Conservation (phyloP, 2,797 vertebrate genomes). For the Myiothlypis coronata region DNA sequence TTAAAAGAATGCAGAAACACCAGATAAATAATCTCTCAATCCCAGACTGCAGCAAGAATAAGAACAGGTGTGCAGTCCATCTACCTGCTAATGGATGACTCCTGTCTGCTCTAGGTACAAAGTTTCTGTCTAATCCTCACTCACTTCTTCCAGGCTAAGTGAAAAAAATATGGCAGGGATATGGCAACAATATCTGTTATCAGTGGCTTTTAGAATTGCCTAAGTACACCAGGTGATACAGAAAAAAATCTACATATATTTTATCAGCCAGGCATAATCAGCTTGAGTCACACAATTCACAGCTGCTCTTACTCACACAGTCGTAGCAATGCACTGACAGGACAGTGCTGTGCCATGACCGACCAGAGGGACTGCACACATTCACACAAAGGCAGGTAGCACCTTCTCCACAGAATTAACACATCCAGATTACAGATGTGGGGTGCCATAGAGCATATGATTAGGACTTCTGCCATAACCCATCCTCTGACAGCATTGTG, state of each 20-base stretch:
- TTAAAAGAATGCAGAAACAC: not conserved
- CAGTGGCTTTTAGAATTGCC: not conserved
- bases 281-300: not conserved
- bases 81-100: not conserved
- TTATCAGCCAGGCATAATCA: not conserved
- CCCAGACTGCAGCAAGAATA: not conserved
- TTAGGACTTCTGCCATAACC: not conserved
- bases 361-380: not conserved
- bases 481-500: not conserved
- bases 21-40: not conserved
- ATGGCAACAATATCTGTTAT: not conserved
- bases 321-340: not conserved
- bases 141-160: not conserved
- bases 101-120: not conserved
- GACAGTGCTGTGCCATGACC: fast-evolving
- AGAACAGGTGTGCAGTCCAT: not conserved
- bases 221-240: not conserved
- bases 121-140: not conserved
- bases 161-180: not conserved
- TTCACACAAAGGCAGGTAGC: not conserved
- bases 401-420: not conserved
- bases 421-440: not conserved
- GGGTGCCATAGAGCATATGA: not conserved
- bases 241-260: not conserved
- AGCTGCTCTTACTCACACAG: not conserved